Percentiles rank a stretch among this genome's conserved stretches.
Evolutionary conservation across 2,113 vertebrate genomes (phyloP).

Genomic region (Scolopax mira): DNA sequence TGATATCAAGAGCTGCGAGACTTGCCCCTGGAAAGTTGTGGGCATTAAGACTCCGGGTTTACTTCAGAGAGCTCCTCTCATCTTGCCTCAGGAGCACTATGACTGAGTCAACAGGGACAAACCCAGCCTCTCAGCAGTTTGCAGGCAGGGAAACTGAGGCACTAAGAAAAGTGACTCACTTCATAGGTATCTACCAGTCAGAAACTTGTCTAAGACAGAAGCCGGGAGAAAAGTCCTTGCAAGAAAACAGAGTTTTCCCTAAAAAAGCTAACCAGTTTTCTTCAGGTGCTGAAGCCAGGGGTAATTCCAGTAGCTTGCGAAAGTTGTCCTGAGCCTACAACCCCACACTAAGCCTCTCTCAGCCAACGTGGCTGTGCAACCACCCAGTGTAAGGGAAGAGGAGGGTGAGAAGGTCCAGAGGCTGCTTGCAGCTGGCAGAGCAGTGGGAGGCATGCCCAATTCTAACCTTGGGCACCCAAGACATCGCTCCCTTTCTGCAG

Average conservation of each 20-base stretch:
- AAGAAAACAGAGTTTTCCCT: neutral
- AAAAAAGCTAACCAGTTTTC: neutral
- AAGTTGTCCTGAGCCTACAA: neutral
- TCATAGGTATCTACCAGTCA: neutral
- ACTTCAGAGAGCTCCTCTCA: neutral
- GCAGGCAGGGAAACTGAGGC: conserved; percentile 2
- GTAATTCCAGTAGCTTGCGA: neutral
- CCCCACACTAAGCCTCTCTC: neutral
- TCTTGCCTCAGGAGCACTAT: neutral
- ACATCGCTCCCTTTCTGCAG: neutral
- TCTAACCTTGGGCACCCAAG: neutral
- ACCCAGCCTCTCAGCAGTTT: neutral
- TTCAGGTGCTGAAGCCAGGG: neutral
- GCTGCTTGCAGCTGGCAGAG: neutral
- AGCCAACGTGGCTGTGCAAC: neutral
- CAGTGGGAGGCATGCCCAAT: neutral
- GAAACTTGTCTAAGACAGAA: neutral
- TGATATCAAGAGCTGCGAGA: neutral
- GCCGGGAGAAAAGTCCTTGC: neutral
- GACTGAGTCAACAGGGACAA: neutral
- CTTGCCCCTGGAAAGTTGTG: neutral
- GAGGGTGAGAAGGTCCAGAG: neutral
- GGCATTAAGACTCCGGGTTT: neutral
- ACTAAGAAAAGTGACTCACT: neutral
- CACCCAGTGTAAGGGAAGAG: neutral